Conservation (phyloP, 2,888 invertebrate species). For the Vesta saturnalis region DNA sequence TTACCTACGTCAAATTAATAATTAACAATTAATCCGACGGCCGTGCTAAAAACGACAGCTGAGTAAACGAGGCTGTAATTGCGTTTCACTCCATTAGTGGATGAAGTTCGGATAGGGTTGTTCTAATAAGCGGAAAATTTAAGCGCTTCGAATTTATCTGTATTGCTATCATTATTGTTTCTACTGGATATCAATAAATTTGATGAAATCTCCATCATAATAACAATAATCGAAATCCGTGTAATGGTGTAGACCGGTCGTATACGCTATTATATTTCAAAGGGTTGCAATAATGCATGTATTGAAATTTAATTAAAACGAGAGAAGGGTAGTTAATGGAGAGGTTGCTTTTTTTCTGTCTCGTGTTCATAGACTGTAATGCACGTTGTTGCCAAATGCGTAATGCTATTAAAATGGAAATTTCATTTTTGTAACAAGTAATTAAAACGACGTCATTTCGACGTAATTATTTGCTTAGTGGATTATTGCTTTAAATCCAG, state of each 20-base stretch:
- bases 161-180: conserved; percentile 18
- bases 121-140: conserved; percentile 30
- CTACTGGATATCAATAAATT: background rate
- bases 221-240: no score
- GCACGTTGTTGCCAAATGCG: background rate
- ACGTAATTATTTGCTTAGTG: background rate
- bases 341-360: conserved; percentile 9
- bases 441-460: background rate
- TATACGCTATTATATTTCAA: conserved; percentile 8
- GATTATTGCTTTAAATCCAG: background rate
- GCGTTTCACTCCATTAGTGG: conserved; percentile 47
- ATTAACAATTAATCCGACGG: conserved; percentile 59
- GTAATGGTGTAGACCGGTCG: background rate
- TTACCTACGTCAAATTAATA: conserved; percentile 59
- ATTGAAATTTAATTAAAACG: conserved; percentile 22
- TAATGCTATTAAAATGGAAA: conserved; percentile 1
- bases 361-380: background rate
- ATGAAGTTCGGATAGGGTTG: conserved; percentile 23
- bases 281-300: conserved; percentile 13
- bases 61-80: conserved; percentile 58
- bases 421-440: background rate
- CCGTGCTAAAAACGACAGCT: conserved; percentile 56
- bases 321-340: background rate
- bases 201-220: background rate
- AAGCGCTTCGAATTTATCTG: conserved; percentile 21